phyloP scores from a whole-genome alignment of 2,113 vertebrate species.

The Hippocampus barbouri region DNA sequence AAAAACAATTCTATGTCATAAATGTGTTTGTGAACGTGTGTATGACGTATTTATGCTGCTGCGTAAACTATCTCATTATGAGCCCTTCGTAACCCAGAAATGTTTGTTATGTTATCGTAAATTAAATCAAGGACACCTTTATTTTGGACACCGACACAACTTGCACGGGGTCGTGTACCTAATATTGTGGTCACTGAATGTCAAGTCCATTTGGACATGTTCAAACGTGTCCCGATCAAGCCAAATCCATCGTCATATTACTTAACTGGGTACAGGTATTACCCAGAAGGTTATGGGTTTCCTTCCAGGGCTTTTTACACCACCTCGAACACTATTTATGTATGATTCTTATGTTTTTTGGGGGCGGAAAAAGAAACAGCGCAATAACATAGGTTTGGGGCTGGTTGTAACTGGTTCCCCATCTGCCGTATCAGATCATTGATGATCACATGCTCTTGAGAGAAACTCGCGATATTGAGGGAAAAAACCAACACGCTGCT shows the following conservation, averaged over 20 bases:
- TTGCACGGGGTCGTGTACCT: not conserved
- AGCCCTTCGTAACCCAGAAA: not conserved
- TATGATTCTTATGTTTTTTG: not conserved
- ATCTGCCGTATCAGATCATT: conserved; percentile 29
- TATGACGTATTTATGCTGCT: not conserved
- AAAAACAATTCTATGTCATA: no score
- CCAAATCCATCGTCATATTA: not conserved
- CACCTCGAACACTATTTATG: not conserved
- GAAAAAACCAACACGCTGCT: not conserved
- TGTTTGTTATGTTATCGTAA: not conserved
- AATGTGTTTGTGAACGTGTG: no score
- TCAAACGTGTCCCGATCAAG: not conserved
- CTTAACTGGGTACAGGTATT: not conserved
- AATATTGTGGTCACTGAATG: not conserved
- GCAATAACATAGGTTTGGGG: not conserved
- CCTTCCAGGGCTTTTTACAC: not conserved
- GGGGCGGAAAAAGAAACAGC: not conserved
- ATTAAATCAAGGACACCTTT: not conserved
- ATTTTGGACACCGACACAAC: not conserved
- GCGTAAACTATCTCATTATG: not conserved
- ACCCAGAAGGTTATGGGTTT: not conserved
- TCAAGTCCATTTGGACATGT: conserved; percentile 3
- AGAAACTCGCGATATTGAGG: not conserved
- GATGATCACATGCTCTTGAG: conserved; percentile 52
- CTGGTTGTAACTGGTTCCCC: conserved; percentile 9